Evolutionary conservation across 2,888 invertebrate genomes (phyloP).

Genomic region (Venusia cambrica): DNA sequence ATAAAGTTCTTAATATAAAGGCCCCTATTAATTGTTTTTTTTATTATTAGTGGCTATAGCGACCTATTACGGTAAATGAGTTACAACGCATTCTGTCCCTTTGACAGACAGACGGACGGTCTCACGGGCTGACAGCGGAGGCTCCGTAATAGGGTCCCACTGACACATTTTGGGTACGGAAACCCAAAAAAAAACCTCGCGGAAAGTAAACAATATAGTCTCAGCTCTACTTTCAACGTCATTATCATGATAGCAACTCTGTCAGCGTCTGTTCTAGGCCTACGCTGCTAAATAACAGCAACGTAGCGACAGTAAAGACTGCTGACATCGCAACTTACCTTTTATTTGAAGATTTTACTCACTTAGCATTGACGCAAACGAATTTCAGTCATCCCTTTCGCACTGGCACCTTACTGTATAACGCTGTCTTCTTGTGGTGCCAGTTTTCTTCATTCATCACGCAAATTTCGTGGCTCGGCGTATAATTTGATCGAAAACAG

Average conservation of each 20-base stretch:
- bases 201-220: too few species aligned
- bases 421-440: conserved; percentile 41
- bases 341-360: conserved; percentile 76
- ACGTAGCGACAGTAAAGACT: conserved; percentile 32
- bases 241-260: conserved; percentile 60
- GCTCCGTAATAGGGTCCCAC: too few species aligned
- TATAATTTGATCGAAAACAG: conserved; percentile 75
- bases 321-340: conserved; percentile 67
- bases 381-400: conserved; percentile 52
- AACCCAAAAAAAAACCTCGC: too few species aligned
- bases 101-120: too few species aligned
- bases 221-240: conserved; percentile 41
- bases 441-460: conserved; percentile 50
- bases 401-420: conserved; percentile 37
- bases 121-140: too few species aligned
- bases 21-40: too few species aligned
- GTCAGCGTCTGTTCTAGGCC: conserved; percentile 22
- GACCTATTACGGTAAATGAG: too few species aligned
- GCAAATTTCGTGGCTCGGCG: conserved; percentile 46
- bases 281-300: conserved; percentile 21
- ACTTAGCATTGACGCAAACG: conserved; percentile 68
- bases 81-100: too few species aligned
- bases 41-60: too few species aligned
- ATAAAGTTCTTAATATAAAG: too few species aligned
- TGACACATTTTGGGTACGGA: too few species aligned